Evolutionary conservation across 2,888 invertebrate species (phyloP), one percentile per base, ranked within the genome.

Genomic region (Dioctria linearis): DNA sequence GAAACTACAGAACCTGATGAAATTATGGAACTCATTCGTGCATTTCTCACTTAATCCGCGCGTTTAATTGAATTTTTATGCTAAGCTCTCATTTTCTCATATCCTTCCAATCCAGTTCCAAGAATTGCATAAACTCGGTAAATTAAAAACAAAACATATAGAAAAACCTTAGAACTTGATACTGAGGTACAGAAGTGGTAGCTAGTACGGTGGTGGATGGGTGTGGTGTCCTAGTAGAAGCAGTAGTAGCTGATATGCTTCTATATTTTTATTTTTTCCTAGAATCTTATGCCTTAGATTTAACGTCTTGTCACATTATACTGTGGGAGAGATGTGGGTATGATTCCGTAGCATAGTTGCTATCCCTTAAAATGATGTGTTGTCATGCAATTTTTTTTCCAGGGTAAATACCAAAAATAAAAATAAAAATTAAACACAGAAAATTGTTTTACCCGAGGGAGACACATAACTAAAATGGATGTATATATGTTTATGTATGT

Each of bases 41-140:
- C 37, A n/a, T 61, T 37, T 61, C 61, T 6, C 25, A 9, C 25
- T 61, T 61, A 61, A 61, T 61, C 3, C n/a, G 5, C 6, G 61
- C n/a, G 61, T 61, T 61, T 61, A 61, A 61, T 61, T 61, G 61
- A 61, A 25, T 61, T 61, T 61, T 61, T 25, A 61, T 61, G 61
- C 61, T 61, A 8, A 61, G 11, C 61, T 6, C 61, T 61, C 61
- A 61, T 61, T 61, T 39, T 13, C n/a, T 39, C 39, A 37, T 61
- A 13, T 25, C 6, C 61, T 3, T 37, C 61, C 37, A 8, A 8
- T 25, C 61, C 25, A 39, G 37, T 25, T 4, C 3, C 54, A 11
- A 0, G 54, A n/a, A 54, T 8, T 54, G 54, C 54, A 54, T 54
- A n/a, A 54, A 54, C 11, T 54, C 11, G 6, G 4, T 54, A 54